These are phyloP conservation scores for Pygoscelis adeliae DNA, from an alignment of 2,113 vertebrate species.

Conservation along the genomic window DNA sequence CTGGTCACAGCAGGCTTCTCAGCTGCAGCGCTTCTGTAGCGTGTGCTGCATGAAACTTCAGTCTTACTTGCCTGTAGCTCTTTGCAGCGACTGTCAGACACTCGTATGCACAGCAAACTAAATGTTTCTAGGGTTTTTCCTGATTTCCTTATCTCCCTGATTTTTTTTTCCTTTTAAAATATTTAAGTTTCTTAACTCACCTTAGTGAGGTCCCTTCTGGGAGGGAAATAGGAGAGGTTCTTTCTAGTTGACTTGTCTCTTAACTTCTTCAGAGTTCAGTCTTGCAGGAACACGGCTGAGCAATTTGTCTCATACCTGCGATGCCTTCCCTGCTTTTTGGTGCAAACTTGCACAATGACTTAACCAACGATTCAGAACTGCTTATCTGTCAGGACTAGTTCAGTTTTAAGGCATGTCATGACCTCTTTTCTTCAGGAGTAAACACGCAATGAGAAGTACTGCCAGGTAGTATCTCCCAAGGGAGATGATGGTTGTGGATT, in stretches of 20 bases:
- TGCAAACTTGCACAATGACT: neutral
- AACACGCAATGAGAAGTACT: neutral
- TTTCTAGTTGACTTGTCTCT: neutral
- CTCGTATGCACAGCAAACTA: neutral
- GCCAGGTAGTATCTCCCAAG: neutral
- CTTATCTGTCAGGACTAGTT: neutral
- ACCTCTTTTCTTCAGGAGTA: neutral
- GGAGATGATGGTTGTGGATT: neutral
- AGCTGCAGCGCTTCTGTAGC: accelerated
- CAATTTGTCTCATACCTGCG: neutral
- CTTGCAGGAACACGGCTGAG: neutral
- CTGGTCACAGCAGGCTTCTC: neutral
- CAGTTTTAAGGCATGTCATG: neutral
- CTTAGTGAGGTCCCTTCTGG: neutral
- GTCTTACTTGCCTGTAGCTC: neutral
- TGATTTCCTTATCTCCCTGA: neutral
- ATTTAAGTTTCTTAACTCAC: neutral
- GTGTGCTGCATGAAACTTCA: neutral
- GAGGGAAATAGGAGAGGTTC: neutral
- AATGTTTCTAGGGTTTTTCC: neutral
- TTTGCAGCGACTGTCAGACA: neutral
- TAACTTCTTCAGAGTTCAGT: neutral
- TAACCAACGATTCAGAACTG: neutral
- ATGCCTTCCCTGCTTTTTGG: neutral
- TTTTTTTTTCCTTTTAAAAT: neutral